These are phyloP conservation scores for Dolomedes plantarius DNA, from an alignment of 2,888 invertebrate species.

Conservation along the genomic window DNA sequence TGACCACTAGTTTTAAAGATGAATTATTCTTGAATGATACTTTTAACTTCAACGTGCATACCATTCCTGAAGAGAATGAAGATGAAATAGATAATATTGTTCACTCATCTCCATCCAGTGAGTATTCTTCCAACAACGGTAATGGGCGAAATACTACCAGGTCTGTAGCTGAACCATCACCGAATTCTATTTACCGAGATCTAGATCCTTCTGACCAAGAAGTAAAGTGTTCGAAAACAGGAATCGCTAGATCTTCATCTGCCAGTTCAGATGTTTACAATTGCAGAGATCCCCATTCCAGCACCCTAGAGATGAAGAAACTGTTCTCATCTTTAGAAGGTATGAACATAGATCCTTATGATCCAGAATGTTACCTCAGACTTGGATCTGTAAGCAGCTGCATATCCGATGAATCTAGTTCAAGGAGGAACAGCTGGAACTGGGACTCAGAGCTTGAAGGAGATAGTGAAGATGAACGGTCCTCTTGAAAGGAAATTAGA, in stretches of 20 bases:
- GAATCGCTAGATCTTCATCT: neutral
- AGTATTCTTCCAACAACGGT: neutral
- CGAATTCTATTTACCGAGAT: neutral
- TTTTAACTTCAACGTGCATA: conserved; percentile 9
- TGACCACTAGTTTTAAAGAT: conserved; percentile 38
- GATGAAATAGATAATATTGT: conserved; percentile 19
- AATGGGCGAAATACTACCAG: neutral
- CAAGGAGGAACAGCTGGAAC: conserved; percentile 50
- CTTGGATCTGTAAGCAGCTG: conserved; percentile 34
- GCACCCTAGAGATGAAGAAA: neutral
- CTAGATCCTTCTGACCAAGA: neutral
- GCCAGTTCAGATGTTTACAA: neutral
- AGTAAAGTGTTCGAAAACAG: neutral
- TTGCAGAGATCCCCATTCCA: neutral
- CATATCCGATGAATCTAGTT: conserved; percentile 19
- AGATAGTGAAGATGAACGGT: conserved; percentile 39
- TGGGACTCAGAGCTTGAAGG: conserved; percentile 39
- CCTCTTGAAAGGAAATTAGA: neutral
- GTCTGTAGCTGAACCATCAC: neutral
- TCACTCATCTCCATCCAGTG: neutral
- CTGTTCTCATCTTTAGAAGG: neutral
- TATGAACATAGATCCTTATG: neutral
- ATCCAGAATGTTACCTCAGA: conserved; percentile 22
- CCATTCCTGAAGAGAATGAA: conserved; percentile 56
- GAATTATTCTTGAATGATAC: conserved; percentile 28